Percentiles rank a stretch among this genome's conserved stretches.
Evolutionary conservation across 2,113 vertebrate genomes (phyloP).

Genomic region (Miniopterus natalensis): DNA sequence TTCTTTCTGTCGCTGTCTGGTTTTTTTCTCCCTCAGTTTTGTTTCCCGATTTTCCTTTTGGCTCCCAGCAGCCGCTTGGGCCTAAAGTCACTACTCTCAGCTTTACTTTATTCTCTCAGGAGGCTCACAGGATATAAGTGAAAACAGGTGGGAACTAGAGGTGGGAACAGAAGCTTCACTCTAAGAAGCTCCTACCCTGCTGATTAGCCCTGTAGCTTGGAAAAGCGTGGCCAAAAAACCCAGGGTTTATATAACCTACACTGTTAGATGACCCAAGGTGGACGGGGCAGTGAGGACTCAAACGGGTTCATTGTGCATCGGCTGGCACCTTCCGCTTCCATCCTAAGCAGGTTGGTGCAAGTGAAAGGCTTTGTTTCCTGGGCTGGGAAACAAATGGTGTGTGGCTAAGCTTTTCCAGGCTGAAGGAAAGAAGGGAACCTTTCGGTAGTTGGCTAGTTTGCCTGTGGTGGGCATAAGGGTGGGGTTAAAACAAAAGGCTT

Average conservation of each 20-base stretch:
- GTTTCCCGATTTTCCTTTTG: constrained; percentile 60
- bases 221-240: background rate
- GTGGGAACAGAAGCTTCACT: background rate
- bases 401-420: constrained; percentile 21
- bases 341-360: background rate
- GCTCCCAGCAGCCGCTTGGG: constrained; percentile 34
- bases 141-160: background rate
- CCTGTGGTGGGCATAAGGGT: background rate
- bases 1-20: constrained; percentile 39
- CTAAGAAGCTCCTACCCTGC: background rate
- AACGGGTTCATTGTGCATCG: background rate
- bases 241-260: background rate
- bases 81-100: background rate
- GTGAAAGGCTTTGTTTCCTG: constrained; percentile 24
- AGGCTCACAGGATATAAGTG: background rate
- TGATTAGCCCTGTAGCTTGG: background rate
- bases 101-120: constrained; percentile 48
- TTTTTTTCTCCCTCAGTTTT: constrained; percentile 51
- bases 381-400: background rate
- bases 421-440: background rate
- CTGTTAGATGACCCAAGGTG: background rate
- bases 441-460: background rate
- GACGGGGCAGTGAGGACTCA: background rate
- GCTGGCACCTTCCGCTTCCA: background rate
- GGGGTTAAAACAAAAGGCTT: constrained; percentile 4